Evolutionary conservation across 2,113 vertebrate species (phyloP).

Genomic region (Atractosteus spatula): DNA sequence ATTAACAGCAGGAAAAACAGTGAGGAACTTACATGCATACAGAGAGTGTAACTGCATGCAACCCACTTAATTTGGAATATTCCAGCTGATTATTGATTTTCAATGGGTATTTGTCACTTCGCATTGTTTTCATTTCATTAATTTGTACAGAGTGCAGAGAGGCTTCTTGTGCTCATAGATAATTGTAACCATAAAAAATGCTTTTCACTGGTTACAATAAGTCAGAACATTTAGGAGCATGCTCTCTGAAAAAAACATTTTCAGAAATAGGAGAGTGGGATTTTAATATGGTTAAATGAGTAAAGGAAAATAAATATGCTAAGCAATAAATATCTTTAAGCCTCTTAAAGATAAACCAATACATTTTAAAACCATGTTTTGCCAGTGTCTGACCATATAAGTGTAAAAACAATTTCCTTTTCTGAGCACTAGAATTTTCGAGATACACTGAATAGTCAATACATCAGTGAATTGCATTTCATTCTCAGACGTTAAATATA

Average conservation of each 20-base stretch:
- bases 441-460: not conserved
- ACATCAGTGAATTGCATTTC: too few relatives aligned
- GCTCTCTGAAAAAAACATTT: too few relatives aligned
- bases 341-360: not conserved
- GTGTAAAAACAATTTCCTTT: not conserved
- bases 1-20: not conserved
- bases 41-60: slow-evolving; percentile 29
- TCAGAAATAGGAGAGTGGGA: not conserved
- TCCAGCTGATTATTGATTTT: slow-evolving; percentile 21
- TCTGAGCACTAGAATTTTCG: not conserved
- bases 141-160: too few relatives aligned
- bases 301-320: too few relatives aligned
- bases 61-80: not conserved
- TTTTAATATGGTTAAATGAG: not conserved
- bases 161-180: too few relatives aligned
- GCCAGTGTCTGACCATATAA: not conserved
- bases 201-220: too few relatives aligned
- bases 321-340: too few relatives aligned
- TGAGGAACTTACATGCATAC: slow-evolving; percentile 8
- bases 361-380: not conserved
- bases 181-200: too few relatives aligned
- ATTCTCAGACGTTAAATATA: too few relatives aligned
- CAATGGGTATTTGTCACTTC: slow-evolving; percentile 34
- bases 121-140: slow-evolving; percentile 20
- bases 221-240: too few relatives aligned